phyloP scores from a whole-genome alignment of 1,140 invertebrate genomes.

The Anastatus disparis region DNA sequence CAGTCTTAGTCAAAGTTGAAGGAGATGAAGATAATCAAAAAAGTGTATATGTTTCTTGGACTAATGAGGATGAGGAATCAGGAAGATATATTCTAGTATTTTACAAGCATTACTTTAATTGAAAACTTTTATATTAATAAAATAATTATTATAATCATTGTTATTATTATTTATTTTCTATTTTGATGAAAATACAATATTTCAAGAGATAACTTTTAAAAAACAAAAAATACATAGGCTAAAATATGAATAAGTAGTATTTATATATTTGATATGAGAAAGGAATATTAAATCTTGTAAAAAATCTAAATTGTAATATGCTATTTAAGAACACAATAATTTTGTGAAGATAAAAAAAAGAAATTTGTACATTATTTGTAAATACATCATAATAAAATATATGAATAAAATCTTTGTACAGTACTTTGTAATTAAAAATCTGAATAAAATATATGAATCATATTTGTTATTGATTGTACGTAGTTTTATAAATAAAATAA shows the following conservation, averaged over 20 bases:
- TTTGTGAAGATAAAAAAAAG: too few relatives aligned
- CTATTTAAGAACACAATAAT: too few relatives aligned
- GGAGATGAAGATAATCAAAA: conserved; percentile 86
- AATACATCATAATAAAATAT: too few relatives aligned
- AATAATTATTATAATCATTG: too few relatives aligned
- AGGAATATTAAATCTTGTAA: conserved; percentile 25
- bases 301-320: too few relatives aligned
- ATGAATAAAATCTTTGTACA: too few relatives aligned
- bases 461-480: too few relatives aligned
- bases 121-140: conserved; percentile 28
- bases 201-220: neutral
- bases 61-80: conserved; percentile 94
- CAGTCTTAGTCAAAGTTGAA: conserved; percentile 88
- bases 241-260: conserved; percentile 15
- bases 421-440: too few relatives aligned
- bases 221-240: conserved; percentile 10
- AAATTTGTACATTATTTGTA: too few relatives aligned
- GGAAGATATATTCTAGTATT: conserved; percentile 87
- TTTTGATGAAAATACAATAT: conserved; percentile 5
- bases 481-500: too few relatives aligned
- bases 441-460: too few relatives aligned
- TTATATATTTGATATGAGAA: conserved; percentile 9
- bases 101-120: conserved; percentile 74
- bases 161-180: neutral
- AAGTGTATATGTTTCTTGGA: conserved; percentile 94